Evolutionary conservation across 1,140 invertebrate species (phyloP).

Genomic region (Thaumatotibia leucotreta): DNA sequence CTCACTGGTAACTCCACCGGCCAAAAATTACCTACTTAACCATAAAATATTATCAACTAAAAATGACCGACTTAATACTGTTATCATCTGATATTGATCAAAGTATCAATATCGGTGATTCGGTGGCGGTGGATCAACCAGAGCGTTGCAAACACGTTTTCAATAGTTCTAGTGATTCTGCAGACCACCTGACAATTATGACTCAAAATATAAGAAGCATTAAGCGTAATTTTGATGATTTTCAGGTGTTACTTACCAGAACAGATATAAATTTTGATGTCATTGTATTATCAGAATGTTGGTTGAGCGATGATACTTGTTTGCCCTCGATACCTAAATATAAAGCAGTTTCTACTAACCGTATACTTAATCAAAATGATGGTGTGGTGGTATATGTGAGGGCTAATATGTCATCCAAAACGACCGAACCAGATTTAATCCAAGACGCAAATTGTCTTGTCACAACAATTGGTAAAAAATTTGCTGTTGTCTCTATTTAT

Average conservation of each 20-base stretch:
- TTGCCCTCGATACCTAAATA: slow-evolving; percentile 21
- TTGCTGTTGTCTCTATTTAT: too few relatives aligned
- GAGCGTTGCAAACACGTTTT: too few relatives aligned
- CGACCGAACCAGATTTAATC: too few relatives aligned
- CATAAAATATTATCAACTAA: too few relatives aligned
- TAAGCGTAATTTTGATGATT: slow-evolving; percentile 22
- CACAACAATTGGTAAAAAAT: too few relatives aligned
- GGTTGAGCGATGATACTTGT: slow-evolving; percentile 14
- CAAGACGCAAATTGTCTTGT: too few relatives aligned
- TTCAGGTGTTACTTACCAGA: slow-evolving; percentile 8
- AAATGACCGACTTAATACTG: not conserved
- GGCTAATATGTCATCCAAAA: slow-evolving; percentile 10
- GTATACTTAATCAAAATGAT: slow-evolving; percentile 25
- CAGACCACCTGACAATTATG: too few relatives aligned
- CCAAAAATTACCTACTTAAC: too few relatives aligned
- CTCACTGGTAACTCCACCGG: too few relatives aligned
- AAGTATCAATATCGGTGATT: too few relatives aligned
- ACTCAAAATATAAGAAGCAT: slow-evolving; percentile 26
- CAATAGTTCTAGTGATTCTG: too few relatives aligned
- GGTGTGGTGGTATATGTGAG: slow-evolving; percentile 24
- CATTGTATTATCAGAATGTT: slow-evolving; percentile 26
- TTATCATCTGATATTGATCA: not conserved
- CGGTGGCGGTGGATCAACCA: too few relatives aligned
- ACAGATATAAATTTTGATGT: slow-evolving; percentile 23
- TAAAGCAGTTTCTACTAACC: not conserved